Evolutionary conservation across 92 coral and sea anemone genomes (phyloP).

Genomic region (Palythoa grandis): DNA sequence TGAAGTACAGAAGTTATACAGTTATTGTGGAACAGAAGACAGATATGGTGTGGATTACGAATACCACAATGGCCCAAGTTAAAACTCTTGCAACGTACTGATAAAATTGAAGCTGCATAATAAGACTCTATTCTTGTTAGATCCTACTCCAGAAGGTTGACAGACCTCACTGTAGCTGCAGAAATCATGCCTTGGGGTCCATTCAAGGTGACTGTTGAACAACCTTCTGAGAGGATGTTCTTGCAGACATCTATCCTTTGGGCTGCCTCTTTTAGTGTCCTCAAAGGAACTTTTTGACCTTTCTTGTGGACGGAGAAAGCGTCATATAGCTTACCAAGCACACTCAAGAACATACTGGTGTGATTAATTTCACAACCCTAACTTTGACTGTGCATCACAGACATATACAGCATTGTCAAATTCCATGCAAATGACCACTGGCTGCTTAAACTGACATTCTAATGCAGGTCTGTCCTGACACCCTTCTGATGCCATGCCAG

Average conservation of each 20-base stretch:
- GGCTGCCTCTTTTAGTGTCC: not conserved
- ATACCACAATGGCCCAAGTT: too few species aligned
- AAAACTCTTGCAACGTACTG: too few species aligned
- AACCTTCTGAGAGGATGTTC: not conserved
- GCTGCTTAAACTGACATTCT: too few species aligned
- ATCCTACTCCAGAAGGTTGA: not conserved
- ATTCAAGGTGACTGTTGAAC: not conserved
- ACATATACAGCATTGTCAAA: not conserved
- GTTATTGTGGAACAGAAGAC: too few species aligned
- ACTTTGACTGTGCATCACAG: not conserved
- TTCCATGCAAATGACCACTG: too few species aligned
- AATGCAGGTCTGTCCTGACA: too few species aligned
- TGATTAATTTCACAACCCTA: too few species aligned
- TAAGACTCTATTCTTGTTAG: not conserved
- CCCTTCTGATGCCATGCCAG: too few species aligned
- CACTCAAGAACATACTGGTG: not conserved
- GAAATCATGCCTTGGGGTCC: not conserved
- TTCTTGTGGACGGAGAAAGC: not conserved
- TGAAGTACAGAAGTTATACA: too few species aligned
- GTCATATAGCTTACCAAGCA: not conserved
- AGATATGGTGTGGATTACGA: too few species aligned
- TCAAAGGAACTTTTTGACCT: not conserved
- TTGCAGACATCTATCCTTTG: not conserved
- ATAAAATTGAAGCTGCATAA: not conserved
- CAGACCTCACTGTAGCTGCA: not conserved